These are phyloP conservation scores for Coluber constrictor DNA, from an alignment of 2,797 vertebrate species.

Conservation along the genomic window DNA sequence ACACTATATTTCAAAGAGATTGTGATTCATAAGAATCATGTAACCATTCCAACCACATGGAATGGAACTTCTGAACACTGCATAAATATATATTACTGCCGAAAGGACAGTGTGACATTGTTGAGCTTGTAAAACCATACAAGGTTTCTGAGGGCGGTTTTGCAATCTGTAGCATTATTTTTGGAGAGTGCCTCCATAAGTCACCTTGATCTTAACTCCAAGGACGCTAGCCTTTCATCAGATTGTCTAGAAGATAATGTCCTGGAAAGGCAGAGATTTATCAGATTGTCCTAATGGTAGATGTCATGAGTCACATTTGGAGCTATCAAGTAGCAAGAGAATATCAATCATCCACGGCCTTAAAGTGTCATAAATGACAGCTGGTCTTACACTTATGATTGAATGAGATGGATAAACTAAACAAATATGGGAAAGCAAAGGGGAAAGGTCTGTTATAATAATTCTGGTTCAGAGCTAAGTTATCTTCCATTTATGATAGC, in stretches of 20 bases:
- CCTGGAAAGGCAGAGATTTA: constrained; percentile 65
- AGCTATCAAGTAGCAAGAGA: constrained; percentile 61
- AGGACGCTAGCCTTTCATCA: constrained; percentile 60
- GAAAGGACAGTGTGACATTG: constrained; percentile 36
- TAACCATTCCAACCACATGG: constrained; percentile 1
- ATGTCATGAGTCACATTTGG: constrained; percentile 60
- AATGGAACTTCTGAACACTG: constrained; percentile 25
- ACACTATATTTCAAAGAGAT: neutral
- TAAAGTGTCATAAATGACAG: constrained; percentile 68
- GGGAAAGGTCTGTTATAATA: constrained; percentile 5
- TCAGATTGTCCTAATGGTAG: constrained; percentile 65
- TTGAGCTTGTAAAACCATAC: constrained; percentile 59
- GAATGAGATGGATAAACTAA: constrained; percentile 35
- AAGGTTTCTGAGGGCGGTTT: constrained; percentile 50
- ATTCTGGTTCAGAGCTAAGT: neutral
- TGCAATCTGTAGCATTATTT: constrained; percentile 61
- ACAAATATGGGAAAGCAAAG: constrained; percentile 42
- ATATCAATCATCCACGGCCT: constrained; percentile 61
- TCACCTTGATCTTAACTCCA: constrained; percentile 44
- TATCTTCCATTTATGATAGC: neutral
- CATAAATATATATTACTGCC: constrained; percentile 18
- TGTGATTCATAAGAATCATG: neutral
- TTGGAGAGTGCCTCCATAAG: constrained; percentile 50
- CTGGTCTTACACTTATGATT: constrained; percentile 47
- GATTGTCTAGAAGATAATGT: constrained; percentile 58